These are phyloP conservation scores for Willisornis vidua DNA, from an alignment of 2,113 vertebrate genomes.

Conservation along the genomic window DNA sequence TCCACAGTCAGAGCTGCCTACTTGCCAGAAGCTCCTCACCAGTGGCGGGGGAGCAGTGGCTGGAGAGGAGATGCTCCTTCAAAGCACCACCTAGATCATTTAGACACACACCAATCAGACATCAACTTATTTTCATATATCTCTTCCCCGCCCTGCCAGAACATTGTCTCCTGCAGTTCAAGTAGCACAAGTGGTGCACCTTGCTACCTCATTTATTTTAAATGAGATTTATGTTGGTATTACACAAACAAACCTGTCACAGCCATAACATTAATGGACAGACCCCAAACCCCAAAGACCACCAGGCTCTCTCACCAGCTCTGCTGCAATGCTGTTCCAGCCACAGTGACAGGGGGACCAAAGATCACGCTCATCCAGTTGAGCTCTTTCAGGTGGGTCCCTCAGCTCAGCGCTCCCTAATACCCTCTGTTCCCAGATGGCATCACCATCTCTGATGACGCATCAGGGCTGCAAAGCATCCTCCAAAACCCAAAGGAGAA, in stretches of 20 bases:
- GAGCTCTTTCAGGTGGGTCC: not conserved
- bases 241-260: not conserved
- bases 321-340: not conserved
- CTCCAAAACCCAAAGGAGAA: not conserved
- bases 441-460: rapidly evolving
- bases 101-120: not conserved
- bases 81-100: not conserved
- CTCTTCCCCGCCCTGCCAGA: not conserved
- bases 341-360: not conserved
- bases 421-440: not conserved
- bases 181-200: not conserved
- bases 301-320: not conserved
- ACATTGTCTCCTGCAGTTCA: not conserved
- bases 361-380: not conserved
- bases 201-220: not conserved
- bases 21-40: not conserved
- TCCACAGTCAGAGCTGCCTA: not conserved
- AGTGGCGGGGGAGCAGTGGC: rapidly evolving
- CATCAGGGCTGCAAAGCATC: not conserved
- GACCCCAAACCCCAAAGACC: not conserved
- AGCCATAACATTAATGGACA: not conserved
- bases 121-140: not conserved
- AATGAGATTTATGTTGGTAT: not conserved
- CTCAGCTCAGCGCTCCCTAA: rapidly evolving
- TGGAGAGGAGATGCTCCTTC: not conserved